Conservation (phyloP, 2,113 vertebrate species). For the Zootoca vivipara region DNA sequence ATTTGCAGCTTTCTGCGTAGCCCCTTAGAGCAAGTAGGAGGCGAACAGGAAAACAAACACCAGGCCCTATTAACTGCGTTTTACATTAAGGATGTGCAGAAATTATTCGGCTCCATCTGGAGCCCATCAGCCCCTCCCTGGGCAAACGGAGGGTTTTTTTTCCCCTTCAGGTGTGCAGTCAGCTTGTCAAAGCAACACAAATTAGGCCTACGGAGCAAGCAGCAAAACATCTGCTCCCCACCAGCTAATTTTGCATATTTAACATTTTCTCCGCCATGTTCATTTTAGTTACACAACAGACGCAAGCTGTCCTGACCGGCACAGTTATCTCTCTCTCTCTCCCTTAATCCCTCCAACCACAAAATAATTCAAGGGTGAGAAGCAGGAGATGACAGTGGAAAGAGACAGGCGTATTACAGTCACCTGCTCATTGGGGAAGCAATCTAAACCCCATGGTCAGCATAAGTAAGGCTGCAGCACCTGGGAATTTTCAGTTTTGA, state of each 20-base stretch:
- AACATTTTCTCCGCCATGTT: not conserved
- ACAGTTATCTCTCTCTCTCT: not conserved
- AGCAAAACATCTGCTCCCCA: not conserved
- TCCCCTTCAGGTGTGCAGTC: not conserved
- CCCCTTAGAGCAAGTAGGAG: not conserved
- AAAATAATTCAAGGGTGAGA: not conserved
- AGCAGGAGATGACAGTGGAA: not conserved
- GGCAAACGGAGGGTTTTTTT: not conserved
- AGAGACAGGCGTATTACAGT: not conserved
- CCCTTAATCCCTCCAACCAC: not conserved
- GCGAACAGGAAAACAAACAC: not conserved
- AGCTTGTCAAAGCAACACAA: not conserved
- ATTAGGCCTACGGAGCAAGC: rapidly evolving
- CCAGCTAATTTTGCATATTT: not conserved
- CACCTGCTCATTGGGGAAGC: not conserved
- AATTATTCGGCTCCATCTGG: not conserved
- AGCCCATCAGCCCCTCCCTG: not conserved
- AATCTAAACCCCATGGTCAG: too few species aligned
- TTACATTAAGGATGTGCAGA: not conserved
- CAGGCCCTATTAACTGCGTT: not conserved
- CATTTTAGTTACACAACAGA: not conserved
- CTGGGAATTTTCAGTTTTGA: too few species aligned
- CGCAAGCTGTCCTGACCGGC: not conserved
- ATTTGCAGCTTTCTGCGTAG: not conserved
- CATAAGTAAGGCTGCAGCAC: too few species aligned